Conservation (phyloP, 2,888 invertebrate genomes). For the Azorinus chamasolen region DNA sequence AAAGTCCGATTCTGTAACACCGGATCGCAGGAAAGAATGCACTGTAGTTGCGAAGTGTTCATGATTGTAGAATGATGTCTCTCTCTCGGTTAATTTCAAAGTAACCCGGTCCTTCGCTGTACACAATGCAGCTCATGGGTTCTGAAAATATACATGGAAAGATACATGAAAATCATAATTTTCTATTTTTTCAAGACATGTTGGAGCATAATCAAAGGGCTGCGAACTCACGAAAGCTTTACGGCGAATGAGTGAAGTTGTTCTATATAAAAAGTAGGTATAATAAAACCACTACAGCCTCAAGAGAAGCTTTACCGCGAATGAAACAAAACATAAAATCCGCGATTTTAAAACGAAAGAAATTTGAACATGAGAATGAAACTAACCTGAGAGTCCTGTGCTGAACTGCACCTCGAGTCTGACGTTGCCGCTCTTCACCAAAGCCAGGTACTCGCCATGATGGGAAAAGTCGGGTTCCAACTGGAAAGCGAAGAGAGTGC, state of each 20-base stretch:
- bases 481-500: conserved; percentile 29
- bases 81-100: conserved; percentile 22
- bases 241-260: no score
- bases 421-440: conserved; percentile 32
- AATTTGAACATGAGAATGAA: no score
- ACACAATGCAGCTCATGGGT: conserved; percentile 13
- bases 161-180: background rate
- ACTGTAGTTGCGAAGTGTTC: conserved; percentile 29
- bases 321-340: no score
- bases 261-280: no score
- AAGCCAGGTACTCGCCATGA: conserved; percentile 35
- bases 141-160: conserved; percentile 6
- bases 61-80: conserved; percentile 22
- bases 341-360: background rate
- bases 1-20: background rate
- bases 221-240: no score
- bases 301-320: no score
- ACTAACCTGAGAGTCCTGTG: conserved; percentile 21
- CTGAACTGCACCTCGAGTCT: conserved; percentile 28
- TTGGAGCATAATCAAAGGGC: no score
- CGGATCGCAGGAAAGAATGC: conserved; percentile 6
- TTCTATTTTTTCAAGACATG: no score
- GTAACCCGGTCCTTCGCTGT: conserved; percentile 25
- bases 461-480: conserved; percentile 41
- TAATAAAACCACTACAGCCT: no score